A percentile compares a stretch with the other conserved stretches of the same genome.
Conservation (phyloP, 2,113 vertebrate genomes). For the Grantiella picta region DNA sequence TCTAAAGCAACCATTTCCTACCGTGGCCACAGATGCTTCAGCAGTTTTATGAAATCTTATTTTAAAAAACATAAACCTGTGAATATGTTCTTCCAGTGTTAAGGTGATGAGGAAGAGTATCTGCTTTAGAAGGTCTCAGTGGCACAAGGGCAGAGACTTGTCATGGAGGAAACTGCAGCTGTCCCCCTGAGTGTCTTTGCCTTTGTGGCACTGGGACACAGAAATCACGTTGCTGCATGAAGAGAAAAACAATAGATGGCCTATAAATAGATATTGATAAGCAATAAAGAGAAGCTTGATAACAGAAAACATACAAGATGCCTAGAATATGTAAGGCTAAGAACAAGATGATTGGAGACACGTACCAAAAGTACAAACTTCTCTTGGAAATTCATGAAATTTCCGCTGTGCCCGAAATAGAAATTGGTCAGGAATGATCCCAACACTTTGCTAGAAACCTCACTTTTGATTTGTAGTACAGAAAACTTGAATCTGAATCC, state of each 20-base stretch:
- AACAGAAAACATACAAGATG: not conserved
- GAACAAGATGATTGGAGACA: not conserved
- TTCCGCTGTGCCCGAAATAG: not conserved
- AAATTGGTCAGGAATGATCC: not conserved
- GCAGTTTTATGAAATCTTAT: not conserved
- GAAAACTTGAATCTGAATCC: not conserved
- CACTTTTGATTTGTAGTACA: not conserved
- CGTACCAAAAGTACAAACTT: not conserved
- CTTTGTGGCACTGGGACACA: not conserved
- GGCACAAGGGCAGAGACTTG: not conserved
- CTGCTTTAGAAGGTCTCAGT: not conserved
- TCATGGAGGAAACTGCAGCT: not conserved
- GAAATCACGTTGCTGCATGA: not conserved
- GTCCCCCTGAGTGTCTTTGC: not conserved
- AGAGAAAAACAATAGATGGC: not conserved
- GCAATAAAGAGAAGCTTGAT: not conserved
- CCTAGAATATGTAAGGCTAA: not conserved
- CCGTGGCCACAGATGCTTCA: not conserved
- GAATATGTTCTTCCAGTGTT: not conserved
- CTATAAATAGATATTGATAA: not conserved
- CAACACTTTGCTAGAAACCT: not conserved
- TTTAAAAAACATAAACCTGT: not conserved
- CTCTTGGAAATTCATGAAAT: not conserved
- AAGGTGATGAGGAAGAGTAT: not conserved
- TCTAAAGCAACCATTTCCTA: not conserved